These are phyloP conservation scores for Apis dorsata DNA, from an alignment of 1,140 invertebrate genomes.

Conservation along the genomic window DNA sequence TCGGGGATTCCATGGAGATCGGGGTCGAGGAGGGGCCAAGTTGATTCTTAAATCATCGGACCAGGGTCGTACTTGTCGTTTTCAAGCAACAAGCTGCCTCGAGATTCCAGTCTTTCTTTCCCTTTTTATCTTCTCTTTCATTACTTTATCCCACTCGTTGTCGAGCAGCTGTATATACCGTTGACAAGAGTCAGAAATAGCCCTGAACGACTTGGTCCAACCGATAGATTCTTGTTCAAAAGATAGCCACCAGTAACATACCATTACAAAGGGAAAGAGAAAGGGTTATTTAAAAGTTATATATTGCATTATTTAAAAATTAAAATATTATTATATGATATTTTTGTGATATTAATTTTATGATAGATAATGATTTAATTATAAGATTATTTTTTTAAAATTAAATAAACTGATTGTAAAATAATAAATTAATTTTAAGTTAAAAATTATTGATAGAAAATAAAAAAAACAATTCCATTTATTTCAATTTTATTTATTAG, in stretches of 20 bases:
- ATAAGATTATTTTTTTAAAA: too few species aligned
- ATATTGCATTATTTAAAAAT: too few species aligned
- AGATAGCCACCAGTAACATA: not conserved
- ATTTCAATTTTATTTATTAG: too few species aligned
- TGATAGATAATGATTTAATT: too few species aligned
- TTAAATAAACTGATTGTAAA: too few species aligned
- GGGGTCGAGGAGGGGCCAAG: slow-evolving; percentile 17
- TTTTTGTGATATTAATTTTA: too few species aligned
- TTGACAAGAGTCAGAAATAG: not conserved
- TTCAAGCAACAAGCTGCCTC: not conserved
- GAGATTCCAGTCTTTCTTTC: not conserved
- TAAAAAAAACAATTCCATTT: too few species aligned
- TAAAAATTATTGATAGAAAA: too few species aligned
- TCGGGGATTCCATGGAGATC: not conserved
- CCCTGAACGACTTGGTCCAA: not conserved
- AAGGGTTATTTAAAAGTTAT: too few species aligned
- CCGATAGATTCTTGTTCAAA: not conserved
- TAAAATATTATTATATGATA: too few species aligned
- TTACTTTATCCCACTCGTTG: slow-evolving; percentile 1
- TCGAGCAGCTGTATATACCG: slow-evolving; percentile 11
- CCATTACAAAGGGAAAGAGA: not conserved
- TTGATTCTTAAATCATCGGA: slow-evolving; percentile 15
- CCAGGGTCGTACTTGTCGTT: not conserved
- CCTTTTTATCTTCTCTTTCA: slow-evolving; percentile 4
- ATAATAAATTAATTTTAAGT: too few species aligned